A percentile compares a stretch with the other conserved stretches of the same genome.
phyloP scores from a whole-genome alignment of 2,113 vertebrate species.

The Menidia beryllina region DNA sequence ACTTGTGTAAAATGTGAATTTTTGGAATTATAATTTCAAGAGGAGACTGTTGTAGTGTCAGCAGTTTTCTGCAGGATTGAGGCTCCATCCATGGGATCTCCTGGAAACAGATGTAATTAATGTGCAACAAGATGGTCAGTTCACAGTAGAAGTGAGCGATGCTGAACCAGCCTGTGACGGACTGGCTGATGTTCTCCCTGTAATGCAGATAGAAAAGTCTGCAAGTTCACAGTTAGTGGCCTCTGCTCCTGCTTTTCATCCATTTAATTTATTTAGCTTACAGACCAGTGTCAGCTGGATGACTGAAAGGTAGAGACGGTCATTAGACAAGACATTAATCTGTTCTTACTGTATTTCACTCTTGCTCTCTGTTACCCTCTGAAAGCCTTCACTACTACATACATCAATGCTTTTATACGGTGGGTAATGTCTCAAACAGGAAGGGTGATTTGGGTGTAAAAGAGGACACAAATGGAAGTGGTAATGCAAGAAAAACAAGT shows the following conservation, averaged over 20 bases:
- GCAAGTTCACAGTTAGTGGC: neutral
- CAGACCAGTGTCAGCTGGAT: conserved; percentile 10
- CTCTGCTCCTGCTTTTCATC: conserved; percentile 24
- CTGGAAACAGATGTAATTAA: conserved; percentile 23
- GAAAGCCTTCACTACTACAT: neutral
- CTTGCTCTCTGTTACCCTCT: neutral
- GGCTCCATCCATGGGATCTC: neutral
- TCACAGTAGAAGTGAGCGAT: conserved; percentile 18
- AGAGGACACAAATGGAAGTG: neutral
- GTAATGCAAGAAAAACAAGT: neutral
- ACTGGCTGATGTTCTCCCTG: conserved; percentile 22
- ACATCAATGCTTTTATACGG: neutral
- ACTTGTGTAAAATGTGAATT: neutral
- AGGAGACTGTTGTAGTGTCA: neutral
- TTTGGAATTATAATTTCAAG: neutral
- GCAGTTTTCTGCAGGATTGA: neutral
- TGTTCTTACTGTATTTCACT: neutral
- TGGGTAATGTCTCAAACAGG: neutral
- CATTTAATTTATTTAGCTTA: conserved; percentile 23
- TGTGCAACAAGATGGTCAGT: conserved; percentile 10
- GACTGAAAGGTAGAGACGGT: conserved; percentile 17
- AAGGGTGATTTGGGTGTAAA: neutral
- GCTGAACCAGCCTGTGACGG: conserved; percentile 27
- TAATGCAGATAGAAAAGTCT: conserved; percentile 8
- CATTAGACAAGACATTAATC: conserved; percentile 44